Conservation (phyloP, 2,113 vertebrate species). For the Stictonetta naevosa region DNA sequence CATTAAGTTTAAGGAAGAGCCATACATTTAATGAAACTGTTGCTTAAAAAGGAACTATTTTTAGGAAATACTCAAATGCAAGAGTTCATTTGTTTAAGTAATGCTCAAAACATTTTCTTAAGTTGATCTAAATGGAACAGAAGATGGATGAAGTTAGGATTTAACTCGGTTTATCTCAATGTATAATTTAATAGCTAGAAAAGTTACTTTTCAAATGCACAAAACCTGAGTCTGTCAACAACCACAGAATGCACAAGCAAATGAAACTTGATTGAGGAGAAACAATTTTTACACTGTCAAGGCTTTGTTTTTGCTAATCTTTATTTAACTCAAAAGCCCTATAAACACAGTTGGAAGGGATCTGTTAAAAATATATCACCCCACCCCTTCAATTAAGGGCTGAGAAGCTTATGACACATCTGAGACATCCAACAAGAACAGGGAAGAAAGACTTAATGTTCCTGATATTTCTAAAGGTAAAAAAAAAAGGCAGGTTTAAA, state of each 20-base stretch:
- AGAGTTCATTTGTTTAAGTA: neutral
- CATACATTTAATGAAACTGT: neutral
- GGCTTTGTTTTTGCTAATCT: conserved; percentile 42
- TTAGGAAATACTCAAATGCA: conserved; percentile 11
- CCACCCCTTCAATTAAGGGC: conserved; percentile 67
- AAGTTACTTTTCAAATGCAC: neutral
- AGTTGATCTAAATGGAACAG: conserved; percentile 25
- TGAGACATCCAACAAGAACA: conserved; percentile 61
- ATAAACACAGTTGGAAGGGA: conserved; percentile 62
- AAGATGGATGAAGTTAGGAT: conserved; percentile 2
- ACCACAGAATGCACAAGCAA: neutral
- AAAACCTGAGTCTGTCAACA: neutral
- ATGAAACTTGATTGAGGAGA: neutral
- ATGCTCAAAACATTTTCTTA: conserved; percentile 25
- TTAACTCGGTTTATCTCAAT: conserved; percentile 18
- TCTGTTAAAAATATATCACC: conserved; percentile 72
- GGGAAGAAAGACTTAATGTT: conserved; percentile 46
- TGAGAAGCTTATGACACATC: conserved; percentile 68
- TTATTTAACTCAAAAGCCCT: conserved; percentile 59
- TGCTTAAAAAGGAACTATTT: conserved; percentile 30
- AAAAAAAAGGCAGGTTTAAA: neutral
- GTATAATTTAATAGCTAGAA: neutral
- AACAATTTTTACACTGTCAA: neutral
- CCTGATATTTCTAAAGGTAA: conserved; percentile 47
- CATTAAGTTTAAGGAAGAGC: neutral